phyloP scores from a whole-genome alignment of 2,888 invertebrate genomes.

The Ecliptopera silaceata region DNA sequence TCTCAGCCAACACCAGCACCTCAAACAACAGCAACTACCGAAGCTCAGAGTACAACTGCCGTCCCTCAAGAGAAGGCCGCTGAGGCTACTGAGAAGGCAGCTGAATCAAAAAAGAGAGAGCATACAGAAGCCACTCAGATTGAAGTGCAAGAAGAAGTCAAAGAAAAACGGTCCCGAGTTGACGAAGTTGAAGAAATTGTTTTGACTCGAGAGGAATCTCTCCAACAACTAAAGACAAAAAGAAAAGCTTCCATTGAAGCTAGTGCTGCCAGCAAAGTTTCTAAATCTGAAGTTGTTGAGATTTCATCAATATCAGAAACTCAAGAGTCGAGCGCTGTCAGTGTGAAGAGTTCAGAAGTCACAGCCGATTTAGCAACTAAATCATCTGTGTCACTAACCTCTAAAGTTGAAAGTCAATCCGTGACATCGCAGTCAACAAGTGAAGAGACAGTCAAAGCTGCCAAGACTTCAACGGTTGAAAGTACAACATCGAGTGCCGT shows the following conservation, averaged over 20 bases:
- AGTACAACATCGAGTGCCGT: conserved; percentile 16
- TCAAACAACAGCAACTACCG: conserved; percentile 11
- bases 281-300: conserved; percentile 65
- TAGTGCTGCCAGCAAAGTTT: conserved; percentile 63
- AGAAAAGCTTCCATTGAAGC: conserved; percentile 69
- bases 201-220: conserved; percentile 53
- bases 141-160: conserved; percentile 42
- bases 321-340: conserved; percentile 51
- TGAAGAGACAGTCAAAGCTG: conserved; percentile 51
- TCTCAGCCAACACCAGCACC: conserved; percentile 16
- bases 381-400: conserved; percentile 60
- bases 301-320: conserved; percentile 56
- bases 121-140: conserved; percentile 41
- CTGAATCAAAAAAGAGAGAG: conserved; percentile 45
- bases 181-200: conserved; percentile 47
- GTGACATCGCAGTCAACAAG: conserved; percentile 52
- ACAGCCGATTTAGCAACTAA: conserved; percentile 62
- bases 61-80: conserved; percentile 46
- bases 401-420: conserved; percentile 55
- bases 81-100: conserved; percentile 38
- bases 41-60: conserved; percentile 7
- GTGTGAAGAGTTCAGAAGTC: conserved; percentile 55
- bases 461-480: conserved; percentile 40
- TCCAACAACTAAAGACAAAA: conserved; percentile 58
- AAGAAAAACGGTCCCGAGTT: conserved; percentile 58